Base-by-base conservation (phyloP, 2,888 invertebrate species). In the Aplocera efformata region DNA sequence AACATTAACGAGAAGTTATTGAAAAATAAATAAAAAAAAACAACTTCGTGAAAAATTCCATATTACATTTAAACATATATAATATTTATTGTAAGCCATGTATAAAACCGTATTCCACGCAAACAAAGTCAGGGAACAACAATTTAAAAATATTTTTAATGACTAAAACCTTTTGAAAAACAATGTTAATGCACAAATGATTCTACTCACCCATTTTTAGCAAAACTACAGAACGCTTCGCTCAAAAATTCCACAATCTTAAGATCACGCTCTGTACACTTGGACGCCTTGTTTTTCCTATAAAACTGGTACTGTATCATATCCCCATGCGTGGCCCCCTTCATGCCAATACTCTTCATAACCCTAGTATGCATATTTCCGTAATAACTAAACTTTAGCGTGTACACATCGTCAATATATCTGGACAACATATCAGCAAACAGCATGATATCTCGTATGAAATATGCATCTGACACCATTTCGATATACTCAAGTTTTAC, bases 281-380 rank as follows among this genome's bases (percentile, higher is more conserved):
- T 59, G 0, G 61, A 53, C 1, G 67, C 69, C 46, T 85, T 85
- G 21, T 38, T 68, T 9, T 69, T 56, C 10, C 68, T 80, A 47
- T 79, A 84, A 44, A 86, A 85, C 27, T 75, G 59, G 23, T 86
- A 86, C 10, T 78, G 81, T 0, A 82, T 59, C 17, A 80, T 59
- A 44, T 88, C 88, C 0, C 84, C 81, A 23, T 88, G 88, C 0
- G 75, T 58, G 0, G 85, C 73, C 0, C 88, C 86, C 32, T 67
- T 56, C 0, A 80, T 7, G 0, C 70, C 74, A 2, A 85, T 57
- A 8, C 47, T 63, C 30, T 64, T 68, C 78, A 84, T 79, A 0
- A 63, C 50, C 7, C 74, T 66, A 0, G 79, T 79, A 42, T 78
- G 74, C 63, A 86, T 52, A 40, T 71, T 72, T 0, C 88, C 86